phyloP scores from a whole-genome alignment of 1,140 invertebrate genomes.

The Solenopsis invicta region DNA sequence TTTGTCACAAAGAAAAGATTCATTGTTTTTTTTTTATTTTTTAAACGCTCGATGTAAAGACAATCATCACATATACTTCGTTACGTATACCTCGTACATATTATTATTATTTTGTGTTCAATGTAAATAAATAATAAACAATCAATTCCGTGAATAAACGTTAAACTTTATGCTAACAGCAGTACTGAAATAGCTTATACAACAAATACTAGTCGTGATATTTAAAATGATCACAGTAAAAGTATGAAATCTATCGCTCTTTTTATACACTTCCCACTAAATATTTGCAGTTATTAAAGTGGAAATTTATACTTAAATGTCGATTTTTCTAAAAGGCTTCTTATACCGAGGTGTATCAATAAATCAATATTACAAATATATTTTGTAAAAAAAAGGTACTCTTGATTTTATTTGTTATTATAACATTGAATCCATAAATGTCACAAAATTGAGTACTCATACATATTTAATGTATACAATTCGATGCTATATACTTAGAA shows the following conservation, averaged over 20 bases:
- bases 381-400: constrained; percentile 28
- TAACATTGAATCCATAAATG: constrained; percentile 49
- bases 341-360: constrained; percentile 26
- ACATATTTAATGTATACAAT: constrained; percentile 39
- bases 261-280: constrained; percentile 1
- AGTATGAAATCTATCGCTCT: constrained; percentile 20
- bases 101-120: constrained; percentile 30
- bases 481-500: constrained; percentile 41
- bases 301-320: constrained; percentile 19
- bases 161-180: constrained; percentile 34
- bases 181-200: constrained; percentile 36
- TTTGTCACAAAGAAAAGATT: constrained; percentile 58
- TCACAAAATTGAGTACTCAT: constrained; percentile 19
- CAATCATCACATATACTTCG: constrained; percentile 58
- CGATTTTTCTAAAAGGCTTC: constrained; percentile 25
- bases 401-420: constrained; percentile 39
- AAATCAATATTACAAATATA: constrained; percentile 46
- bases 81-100: constrained; percentile 28
- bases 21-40: constrained; percentile 35
- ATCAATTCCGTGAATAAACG: constrained; percentile 14
- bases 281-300: constrained; percentile 45
- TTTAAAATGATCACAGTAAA: constrained; percentile 48
- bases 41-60: constrained; percentile 65
- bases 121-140: constrained; percentile 58
- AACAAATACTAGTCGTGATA: constrained; percentile 10